phyloP scores from a whole-genome alignment of 1,140 invertebrate species.

The Drosophila chauvacae region DNA sequence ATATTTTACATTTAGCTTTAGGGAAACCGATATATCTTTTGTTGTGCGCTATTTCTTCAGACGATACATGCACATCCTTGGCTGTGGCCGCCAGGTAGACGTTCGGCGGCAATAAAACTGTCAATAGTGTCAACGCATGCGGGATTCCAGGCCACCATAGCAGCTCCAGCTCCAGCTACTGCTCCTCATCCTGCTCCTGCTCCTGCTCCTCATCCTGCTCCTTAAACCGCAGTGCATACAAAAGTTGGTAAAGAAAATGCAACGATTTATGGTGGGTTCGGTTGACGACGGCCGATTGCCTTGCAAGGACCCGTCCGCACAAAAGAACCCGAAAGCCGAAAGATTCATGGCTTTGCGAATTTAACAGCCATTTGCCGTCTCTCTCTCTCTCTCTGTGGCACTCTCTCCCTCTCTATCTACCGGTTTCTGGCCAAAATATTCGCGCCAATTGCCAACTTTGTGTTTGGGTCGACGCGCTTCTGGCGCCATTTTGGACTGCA shows the following conservation, averaged over 20 bases:
- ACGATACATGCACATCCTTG: slow-evolving; percentile 8
- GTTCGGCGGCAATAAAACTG: slow-evolving; percentile 59
- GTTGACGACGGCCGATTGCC: slow-evolving; percentile 41
- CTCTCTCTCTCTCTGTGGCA: neutral
- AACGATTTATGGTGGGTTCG: slow-evolving; percentile 57
- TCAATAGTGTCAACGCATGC: slow-evolving; percentile 54
- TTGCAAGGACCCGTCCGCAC: slow-evolving; percentile 44
- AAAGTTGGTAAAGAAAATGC: slow-evolving; percentile 53
- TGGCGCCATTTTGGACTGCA: slow-evolving; percentile 26
- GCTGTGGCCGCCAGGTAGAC: slow-evolving; percentile 43
- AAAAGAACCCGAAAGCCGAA: slow-evolving; percentile 37
- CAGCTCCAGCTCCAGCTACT: neutral
- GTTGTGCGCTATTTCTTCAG: neutral
- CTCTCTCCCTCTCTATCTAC: neutral
- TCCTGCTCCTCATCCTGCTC: neutral
- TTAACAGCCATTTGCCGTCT: slow-evolving; percentile 48
- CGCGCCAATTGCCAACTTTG: slow-evolving; percentile 44
- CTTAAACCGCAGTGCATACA: slow-evolving; percentile 24
- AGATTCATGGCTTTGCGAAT: slow-evolving; percentile 57
- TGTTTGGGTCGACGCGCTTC: slow-evolving; percentile 29
- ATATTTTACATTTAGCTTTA: neutral
- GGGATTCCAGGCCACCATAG: slow-evolving; percentile 3
- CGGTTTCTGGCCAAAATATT: slow-evolving; percentile 16
- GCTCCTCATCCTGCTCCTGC: neutral
- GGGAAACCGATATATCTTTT: neutral